A percentile compares a stretch with the other conserved stretches of the same genome.
Conservation (phyloP, 2,888 invertebrate genomes). For the Brachypterus glaber region DNA sequence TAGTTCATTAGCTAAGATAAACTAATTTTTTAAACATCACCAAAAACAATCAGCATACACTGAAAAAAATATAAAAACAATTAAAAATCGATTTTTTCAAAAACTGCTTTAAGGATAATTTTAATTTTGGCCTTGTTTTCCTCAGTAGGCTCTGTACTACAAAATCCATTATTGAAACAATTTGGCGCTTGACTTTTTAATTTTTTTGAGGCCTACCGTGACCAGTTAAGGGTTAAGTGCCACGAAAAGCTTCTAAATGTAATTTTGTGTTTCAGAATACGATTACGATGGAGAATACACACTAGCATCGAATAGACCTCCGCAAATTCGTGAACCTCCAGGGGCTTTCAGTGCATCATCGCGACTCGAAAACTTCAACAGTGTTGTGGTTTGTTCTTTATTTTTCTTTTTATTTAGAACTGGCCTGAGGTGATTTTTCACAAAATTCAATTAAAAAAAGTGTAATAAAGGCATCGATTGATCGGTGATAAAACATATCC, state of each 20-base stretch:
- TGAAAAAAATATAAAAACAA: too few species aligned
- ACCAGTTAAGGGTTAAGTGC: not conserved
- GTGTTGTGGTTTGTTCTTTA: slow-evolving; percentile 17
- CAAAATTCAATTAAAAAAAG: slow-evolving; percentile 18
- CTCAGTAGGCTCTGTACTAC: too few species aligned
- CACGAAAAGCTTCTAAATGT: slow-evolving; percentile 14
- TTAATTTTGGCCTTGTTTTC: too few species aligned
- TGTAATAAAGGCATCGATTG: slow-evolving; percentile 16
- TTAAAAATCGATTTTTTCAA: too few species aligned
- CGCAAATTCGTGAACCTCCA: slow-evolving; percentile 38
- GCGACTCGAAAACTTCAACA: slow-evolving; percentile 17
- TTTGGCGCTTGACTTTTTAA: too few species aligned
- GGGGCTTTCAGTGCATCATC: slow-evolving; percentile 34
- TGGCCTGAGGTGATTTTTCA: slow-evolving; percentile 29
- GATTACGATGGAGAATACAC: slow-evolving; percentile 40
- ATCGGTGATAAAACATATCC: slow-evolving; percentile 27
- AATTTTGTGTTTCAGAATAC: slow-evolving; percentile 36
- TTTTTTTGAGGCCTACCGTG: not conserved
- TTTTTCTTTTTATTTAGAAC: slow-evolving; percentile 18
- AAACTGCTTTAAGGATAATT: too few species aligned
- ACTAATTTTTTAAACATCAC: too few species aligned
- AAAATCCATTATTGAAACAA: too few species aligned
- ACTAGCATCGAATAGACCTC: slow-evolving; percentile 38
- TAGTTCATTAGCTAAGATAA: too few species aligned
- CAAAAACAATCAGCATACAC: too few species aligned